Evolutionary conservation across 2,888 invertebrate species (phyloP), one percentile per base, ranked within the genome.

Genomic region (Lottia scabra): DNA sequence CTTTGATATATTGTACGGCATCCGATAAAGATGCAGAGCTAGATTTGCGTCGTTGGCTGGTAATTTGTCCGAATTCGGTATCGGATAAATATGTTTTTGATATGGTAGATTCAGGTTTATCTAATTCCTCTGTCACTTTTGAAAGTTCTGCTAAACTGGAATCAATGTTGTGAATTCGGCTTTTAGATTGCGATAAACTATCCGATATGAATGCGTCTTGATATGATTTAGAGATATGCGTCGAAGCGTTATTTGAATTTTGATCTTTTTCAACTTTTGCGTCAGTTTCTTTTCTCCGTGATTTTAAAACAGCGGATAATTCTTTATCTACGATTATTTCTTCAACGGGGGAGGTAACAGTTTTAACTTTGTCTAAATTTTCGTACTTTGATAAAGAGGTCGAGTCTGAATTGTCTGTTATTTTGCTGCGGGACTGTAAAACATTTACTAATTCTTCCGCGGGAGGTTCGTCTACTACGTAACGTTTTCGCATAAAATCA

Each of bases 361-460:
- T 73, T 63, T 71, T 74, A 48, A 70, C 71, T 15, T 70, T 63
- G 23, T 75, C 73, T 73, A 64, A 70, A 19, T 77, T 70, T 48
- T 75, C 74, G 63, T 80, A 79, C 12, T 73, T 63, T 8, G 73
- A 71, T 62, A 74, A 73, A 8, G 78, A 77, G 48, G 74, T 74
- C 56, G 74, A 76, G 27, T 80, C 78, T 63, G 81, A 79, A 26
- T 81, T 79, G 45, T 80, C 78, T 6, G 81, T 81, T 68, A 80
- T 81, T 43, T 81, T 70, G 71, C 91, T 89, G 90, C 92, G 87
- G 86, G 84, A 82, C 90, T 91, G 80, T 87, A 89, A 65, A 92
- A 91, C 79, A 92, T 91, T 90, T 92, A 93, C 83, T 92, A 90
- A 90, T 93, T 92, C 81, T 92, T 93, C 90, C 92, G 93, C 77